Base-by-base conservation (phyloP, 2,113 vertebrate species). In the Phyllostomus hastatus region DNA sequence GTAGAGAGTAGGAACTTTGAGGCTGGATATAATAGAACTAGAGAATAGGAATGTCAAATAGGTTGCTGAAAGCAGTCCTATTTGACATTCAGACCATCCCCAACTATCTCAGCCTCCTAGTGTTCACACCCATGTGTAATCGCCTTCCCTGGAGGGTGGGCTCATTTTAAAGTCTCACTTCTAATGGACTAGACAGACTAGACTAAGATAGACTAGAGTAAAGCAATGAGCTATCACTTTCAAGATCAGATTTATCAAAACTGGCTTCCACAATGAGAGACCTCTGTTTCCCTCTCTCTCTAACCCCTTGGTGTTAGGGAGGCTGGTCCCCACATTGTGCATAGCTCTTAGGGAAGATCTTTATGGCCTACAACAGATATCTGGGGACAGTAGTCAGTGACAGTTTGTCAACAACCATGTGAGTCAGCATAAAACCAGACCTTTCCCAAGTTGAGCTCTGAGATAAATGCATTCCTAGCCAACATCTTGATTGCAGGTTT, bases 11-110 rank as follows among this genome's bases (percentile, higher is more conserved):
- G 22, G 11, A 92, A 31, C 1, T 69, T 75, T 67, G 19, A 28
- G 0, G 4, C 1, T 26, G 4, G 20, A 1, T 7, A 80, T 28
- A 4, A 22, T 14, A 59, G 48, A 3, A 8, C 1, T 10, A 75
- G 80, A 95, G n/a, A 35, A 24, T 8, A 85, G 4, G 69, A 90
- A 24, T 31, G 22, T 57, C 73, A 43, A 24, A 35, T 8, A 87
- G 16, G 10, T 38, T 83, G 33, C 48, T 22, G 16, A 10, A 19
- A 10, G 17, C 2, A 88, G 33, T 17, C n/a, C 67, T n/a, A n/a
- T n/a, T n/a, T n/a, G n/a, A n/a, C n/a, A n/a, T 0, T 41, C 43
- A 41, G 10, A 46, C 78, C 26, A 7, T 1, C 10, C 22, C 35
- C 0, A 54, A 38, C 9, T 19, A 85, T 16, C 33, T 41, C 26